A percentile compares a stretch with the other conserved stretches of the same genome.
These are phyloP conservation scores for Ophiodon elongatus DNA, from an alignment of 2,113 vertebrate species.

Conservation along the genomic window DNA sequence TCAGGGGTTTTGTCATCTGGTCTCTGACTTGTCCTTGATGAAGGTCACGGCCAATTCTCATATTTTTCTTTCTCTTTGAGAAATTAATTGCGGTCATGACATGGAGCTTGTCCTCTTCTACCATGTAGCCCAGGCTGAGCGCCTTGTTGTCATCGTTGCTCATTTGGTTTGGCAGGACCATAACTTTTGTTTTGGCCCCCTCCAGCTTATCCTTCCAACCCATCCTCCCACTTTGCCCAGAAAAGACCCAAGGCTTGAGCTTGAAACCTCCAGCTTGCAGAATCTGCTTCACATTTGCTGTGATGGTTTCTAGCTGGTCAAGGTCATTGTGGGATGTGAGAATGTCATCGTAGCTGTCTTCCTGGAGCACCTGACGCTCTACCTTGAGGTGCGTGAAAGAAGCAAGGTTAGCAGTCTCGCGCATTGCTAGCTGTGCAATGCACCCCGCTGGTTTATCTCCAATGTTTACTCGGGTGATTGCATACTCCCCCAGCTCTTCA, in stretches of 20 bases:
- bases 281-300: neutral
- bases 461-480: slow-evolving; percentile 25
- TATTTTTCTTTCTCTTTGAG: neutral
- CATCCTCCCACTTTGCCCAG: neutral
- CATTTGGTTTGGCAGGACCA: neutral
- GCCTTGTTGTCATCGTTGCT: neutral
- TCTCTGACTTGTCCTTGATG: neutral
- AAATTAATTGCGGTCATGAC: neutral
- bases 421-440: too few relatives aligned
- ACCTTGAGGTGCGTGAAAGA: neutral
- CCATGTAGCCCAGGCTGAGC: neutral
- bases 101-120: neutral
- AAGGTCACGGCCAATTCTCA: neutral
- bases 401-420: neutral
- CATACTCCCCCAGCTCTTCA: slow-evolving; percentile 16
- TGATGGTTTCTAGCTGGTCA: neutral
- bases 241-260: neutral
- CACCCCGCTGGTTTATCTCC: neutral
- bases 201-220: neutral
- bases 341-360: neutral
- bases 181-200: neutral
- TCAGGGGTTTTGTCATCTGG: neutral
- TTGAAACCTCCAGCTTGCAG: neutral
- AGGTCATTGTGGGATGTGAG: neutral
- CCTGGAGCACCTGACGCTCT: neutral